These are phyloP conservation scores for Galleria mellonella DNA, from an alignment of 1,140 invertebrate species.

Conservation along the genomic window DNA sequence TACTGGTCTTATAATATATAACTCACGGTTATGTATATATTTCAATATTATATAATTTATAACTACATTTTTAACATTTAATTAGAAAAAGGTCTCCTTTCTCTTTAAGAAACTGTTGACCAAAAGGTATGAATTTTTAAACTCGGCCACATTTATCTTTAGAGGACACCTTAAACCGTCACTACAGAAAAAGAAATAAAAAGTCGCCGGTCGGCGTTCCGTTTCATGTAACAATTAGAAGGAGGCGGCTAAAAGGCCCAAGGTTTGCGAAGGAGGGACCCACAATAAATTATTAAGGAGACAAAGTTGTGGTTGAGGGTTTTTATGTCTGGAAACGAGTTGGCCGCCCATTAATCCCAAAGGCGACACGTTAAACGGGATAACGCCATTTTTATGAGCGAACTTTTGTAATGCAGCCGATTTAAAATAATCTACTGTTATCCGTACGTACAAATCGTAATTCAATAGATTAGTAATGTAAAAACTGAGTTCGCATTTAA, in stretches of 20 bases:
- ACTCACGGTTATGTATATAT: no score
- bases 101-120: conserved; percentile 11
- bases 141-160: conserved; percentile 3
- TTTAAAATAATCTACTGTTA: no score
- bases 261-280: background rate
- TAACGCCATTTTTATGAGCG: no score
- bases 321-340: background rate
- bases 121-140: conserved; percentile 1
- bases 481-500: no score
- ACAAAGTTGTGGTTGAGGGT: conserved; percentile 1
- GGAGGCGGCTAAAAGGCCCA: background rate
- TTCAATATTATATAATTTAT: no score
- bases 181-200: conserved; percentile 1
- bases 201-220: background rate
- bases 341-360: no score
- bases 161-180: background rate
- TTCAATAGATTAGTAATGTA: no score
- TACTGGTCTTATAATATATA: no score
- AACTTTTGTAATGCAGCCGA: no score
- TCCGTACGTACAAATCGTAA: no score
- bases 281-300: conserved; percentile 5
- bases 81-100: background rate
- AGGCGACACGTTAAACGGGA: no score
- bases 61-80: no score
- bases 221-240: conserved; percentile 11